phyloP scores from a whole-genome alignment of 2,888 invertebrate genomes.

The Nyleta sp. region DNA sequence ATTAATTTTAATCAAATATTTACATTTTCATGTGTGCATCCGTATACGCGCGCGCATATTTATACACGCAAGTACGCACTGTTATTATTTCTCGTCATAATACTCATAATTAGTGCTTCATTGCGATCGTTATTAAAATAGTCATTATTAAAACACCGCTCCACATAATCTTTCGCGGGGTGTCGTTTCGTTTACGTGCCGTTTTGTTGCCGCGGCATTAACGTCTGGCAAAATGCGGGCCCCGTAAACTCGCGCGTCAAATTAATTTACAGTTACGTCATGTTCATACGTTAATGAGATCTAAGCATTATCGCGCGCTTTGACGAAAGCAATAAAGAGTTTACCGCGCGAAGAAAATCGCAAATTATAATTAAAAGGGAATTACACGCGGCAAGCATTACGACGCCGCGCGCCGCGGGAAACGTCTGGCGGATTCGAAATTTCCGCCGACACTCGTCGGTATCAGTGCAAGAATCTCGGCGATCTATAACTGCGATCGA shows the following conservation, averaged over 20 bases:
- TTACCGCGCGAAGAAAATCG: slow-evolving; percentile 12
- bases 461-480: no score
- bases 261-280: slow-evolving; percentile 46
- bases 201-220: slow-evolving; percentile 33
- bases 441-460: no score
- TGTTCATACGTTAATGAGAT: slow-evolving; percentile 31
- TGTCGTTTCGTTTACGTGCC: slow-evolving; percentile 38
- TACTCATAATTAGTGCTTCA: slow-evolving; percentile 57
- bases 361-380: not conserved
- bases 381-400: slow-evolving; percentile 9
- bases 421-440: no score
- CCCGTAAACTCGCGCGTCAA: slow-evolving; percentile 35
- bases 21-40: slow-evolving; percentile 56
- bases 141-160: slow-evolving; percentile 50
- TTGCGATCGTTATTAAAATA: slow-evolving; percentile 55
- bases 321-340: not conserved
- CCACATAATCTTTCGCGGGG: slow-evolving; percentile 38
- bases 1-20: slow-evolving; percentile 82
- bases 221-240: slow-evolving; percentile 28
- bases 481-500: no score
- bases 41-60: not conserved
- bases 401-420: no score
- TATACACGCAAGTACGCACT: slow-evolving; percentile 24
- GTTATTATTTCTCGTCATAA: slow-evolving; percentile 57
- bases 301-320: slow-evolving; percentile 19